A percentile compares a stretch with the other conserved stretches of the same genome.
Conservation (phyloP, 2,797 vertebrate genomes). For the Microctenopoma steveboyesi region DNA sequence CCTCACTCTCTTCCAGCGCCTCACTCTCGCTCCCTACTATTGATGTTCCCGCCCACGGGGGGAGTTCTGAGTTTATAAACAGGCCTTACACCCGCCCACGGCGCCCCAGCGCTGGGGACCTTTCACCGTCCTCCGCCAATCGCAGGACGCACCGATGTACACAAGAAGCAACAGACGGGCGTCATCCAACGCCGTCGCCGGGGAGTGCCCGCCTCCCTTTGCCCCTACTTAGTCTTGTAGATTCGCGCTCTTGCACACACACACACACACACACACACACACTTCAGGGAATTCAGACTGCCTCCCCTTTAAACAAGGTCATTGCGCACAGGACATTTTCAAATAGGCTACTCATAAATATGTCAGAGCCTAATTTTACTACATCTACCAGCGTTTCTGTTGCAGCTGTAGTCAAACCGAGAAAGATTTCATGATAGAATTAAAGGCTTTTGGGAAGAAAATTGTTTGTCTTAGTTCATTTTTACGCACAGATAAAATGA, state of each 20-base stretch:
- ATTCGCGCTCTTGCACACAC: conserved; percentile 15
- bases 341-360: conserved; percentile 47
- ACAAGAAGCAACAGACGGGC: conserved; percentile 77
- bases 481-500: background rate
- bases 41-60: conserved; percentile 81
- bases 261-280: conserved; percentile 5
- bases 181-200: conserved; percentile 67
- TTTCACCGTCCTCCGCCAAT: conserved; percentile 72
- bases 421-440: conserved; percentile 14
- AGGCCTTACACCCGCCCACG: conserved; percentile 78
- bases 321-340: conserved; percentile 53
- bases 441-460: background rate
- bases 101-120: conserved; percentile 60
- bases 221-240: conserved; percentile 37
- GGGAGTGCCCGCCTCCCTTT: conserved; percentile 72
- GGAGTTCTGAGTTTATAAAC: conserved; percentile 81
- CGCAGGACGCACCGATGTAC: conserved; percentile 66
- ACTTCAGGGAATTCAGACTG: conserved; percentile 13
- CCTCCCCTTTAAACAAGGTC: conserved; percentile 69
- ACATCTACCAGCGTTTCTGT: conserved; percentile 5
- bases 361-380: conserved; percentile 15
- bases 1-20: conserved; percentile 50
- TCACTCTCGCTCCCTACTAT: conserved; percentile 72
- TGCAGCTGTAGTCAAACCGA: background rate
- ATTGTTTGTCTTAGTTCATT: no score